Evolutionary conservation across 2,797 vertebrate species (phyloP).

Genomic region (Mycteria americana): DNA sequence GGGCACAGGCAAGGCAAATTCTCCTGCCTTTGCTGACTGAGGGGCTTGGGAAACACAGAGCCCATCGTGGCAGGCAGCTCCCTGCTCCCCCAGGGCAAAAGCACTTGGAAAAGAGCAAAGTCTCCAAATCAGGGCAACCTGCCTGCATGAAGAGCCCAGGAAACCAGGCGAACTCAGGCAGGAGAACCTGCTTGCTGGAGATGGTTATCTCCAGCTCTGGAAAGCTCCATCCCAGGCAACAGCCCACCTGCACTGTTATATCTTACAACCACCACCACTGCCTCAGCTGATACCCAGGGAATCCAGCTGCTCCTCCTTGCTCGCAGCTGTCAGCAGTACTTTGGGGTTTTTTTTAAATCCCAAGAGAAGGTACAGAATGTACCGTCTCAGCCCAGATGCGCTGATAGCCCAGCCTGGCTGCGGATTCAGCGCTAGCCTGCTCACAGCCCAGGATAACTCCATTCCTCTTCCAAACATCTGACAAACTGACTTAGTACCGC

Average conservation of each 20-base stretch:
- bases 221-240: not conserved
- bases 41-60: not conserved
- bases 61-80: not conserved
- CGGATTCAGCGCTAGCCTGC: not conserved
- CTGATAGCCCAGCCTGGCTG: not conserved
- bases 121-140: not conserved
- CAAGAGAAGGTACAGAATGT: constrained; percentile 1
- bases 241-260: not conserved
- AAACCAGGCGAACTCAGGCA: not conserved
- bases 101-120: not conserved
- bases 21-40: not conserved
- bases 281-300: not conserved
- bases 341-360: not conserved
- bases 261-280: not conserved
- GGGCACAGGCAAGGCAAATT: not conserved
- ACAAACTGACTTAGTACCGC: not conserved
- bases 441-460: not conserved
- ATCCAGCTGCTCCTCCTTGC: not conserved
- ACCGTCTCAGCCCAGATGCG: not conserved
- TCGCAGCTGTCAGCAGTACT: not conserved
- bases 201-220: not conserved
- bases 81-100: not conserved
- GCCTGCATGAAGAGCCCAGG: not conserved
- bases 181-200: not conserved
- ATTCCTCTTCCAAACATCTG: constrained; percentile 12